Evolutionary conservation across 2,113 vertebrate species (phyloP).

Genomic region (Crotalus tigris): DNA sequence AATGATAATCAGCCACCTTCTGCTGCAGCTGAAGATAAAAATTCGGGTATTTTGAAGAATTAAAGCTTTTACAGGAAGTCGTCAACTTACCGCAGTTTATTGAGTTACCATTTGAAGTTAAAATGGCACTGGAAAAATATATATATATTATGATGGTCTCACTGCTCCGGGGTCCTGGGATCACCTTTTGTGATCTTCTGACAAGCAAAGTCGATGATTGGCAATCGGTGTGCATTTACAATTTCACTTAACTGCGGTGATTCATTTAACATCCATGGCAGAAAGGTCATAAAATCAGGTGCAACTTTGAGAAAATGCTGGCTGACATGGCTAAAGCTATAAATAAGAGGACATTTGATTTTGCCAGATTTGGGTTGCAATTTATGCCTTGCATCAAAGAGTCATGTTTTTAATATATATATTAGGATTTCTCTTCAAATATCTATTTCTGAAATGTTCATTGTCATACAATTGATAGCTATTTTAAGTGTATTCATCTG

Average conservation of each 20-base stretch:
- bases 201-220: neutral
- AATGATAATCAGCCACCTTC: slow-evolving; percentile 71
- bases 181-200: neutral
- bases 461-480: too few species aligned
- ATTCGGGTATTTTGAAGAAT: slow-evolving; percentile 71
- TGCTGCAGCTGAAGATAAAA: slow-evolving; percentile 72
- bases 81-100: neutral
- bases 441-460: too few species aligned
- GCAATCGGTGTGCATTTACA: too few species aligned
- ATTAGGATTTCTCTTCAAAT: too few species aligned
- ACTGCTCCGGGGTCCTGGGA: too few species aligned
- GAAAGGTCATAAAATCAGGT: too few species aligned
- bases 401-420: too few species aligned
- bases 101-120: neutral
- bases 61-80: slow-evolving; percentile 50
- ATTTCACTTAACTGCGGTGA: too few species aligned
- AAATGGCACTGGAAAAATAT: neutral
- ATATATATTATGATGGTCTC: neutral
- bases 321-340: neutral
- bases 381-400: neutral
- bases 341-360: neutral
- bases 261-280: too few species aligned
- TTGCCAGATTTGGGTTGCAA: neutral
- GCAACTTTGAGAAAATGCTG: too few species aligned
- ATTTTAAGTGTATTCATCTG: too few species aligned